Evolutionary conservation across 2,797 vertebrate genomes (phyloP), one percentile per base, ranked within the genome.

Genomic region (Sebastes nivosus): DNA sequence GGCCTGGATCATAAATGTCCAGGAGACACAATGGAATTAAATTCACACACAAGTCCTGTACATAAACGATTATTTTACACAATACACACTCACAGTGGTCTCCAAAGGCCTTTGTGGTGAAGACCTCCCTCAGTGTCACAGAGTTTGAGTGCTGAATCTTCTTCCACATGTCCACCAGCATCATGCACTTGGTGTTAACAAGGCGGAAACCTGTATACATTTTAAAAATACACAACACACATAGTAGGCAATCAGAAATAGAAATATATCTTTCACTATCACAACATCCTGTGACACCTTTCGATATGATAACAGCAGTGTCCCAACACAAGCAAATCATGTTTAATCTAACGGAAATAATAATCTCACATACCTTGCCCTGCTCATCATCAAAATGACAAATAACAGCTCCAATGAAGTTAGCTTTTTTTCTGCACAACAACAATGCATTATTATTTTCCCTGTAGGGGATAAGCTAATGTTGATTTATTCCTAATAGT

Each of bases 81-180:
- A 60, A 38, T 10, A 46, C 18, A 80, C 67, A 87, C 98, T 97
- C 94, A 99, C 99, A 99, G 89, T 99, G 98, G 87, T 99, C 99
- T 94, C 98, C 97, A 92, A 99, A 99, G 59, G 98, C 98, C 96
- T 99, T 99, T 84, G 99, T 99, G 95, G 99, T 99, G 94, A 99
- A 99, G 90, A 99, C 98, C 95, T 99, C 99, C 89, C 99, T 95
- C 89, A 99, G 94, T n/a, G 97, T 98, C 77, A 99, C 97, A 52
- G 98, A 97, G 92, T 99, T 99, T 75, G 99, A 99, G 88, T 99
- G 99, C 92, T 99, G 99, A 89, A 99, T 97, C 95, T 99, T 99
- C 95, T 99, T 99, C 99, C 99, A 99, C 97, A 99, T 99, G 93
- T 99, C 99, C 36, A 99, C 98, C 94, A 99, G 95, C 93, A 99